Percentiles rank a stretch among this genome's conserved stretches.
These are phyloP conservation scores for Stenchaetothrips biformis DNA, from an alignment of 2,888 invertebrate species.

Conservation along the genomic window DNA sequence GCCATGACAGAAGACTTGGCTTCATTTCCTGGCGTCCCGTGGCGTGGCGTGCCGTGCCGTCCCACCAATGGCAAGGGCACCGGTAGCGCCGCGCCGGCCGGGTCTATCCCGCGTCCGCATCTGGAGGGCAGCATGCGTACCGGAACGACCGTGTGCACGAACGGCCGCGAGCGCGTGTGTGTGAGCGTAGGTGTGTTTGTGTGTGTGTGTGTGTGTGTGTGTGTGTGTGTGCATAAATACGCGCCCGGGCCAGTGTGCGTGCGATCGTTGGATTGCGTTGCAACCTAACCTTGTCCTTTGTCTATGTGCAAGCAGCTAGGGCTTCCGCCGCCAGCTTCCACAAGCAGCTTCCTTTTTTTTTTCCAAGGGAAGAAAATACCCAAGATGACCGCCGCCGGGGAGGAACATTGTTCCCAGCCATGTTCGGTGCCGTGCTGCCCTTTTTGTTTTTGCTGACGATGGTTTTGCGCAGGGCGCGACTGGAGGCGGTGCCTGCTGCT, in stretches of 20 bases:
- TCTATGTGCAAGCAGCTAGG: too few relatives aligned
- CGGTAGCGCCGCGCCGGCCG: background rate
- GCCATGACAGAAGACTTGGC: too few relatives aligned
- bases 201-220: background rate
- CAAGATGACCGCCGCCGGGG: too few relatives aligned
- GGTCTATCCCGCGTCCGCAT: background rate
- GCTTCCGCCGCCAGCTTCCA: too few relatives aligned
- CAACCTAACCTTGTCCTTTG: too few relatives aligned
- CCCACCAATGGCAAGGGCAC: background rate
- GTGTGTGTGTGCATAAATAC: background rate
- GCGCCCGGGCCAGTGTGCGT: background rate
- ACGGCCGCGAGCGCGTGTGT: background rate
- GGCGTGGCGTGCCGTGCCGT: background rate
- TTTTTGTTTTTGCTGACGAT: too few relatives aligned
- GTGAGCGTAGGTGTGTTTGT: background rate
- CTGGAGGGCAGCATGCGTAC: background rate
- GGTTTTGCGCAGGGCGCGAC: background rate
- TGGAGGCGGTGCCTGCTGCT: constrained; percentile 16
- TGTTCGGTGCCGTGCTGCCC: too few relatives aligned
- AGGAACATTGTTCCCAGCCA: too few relatives aligned
- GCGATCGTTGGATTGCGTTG: too few relatives aligned
- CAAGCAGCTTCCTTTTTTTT: too few relatives aligned
- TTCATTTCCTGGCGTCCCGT: background rate
- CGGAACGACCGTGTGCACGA: background rate
- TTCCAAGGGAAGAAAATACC: too few relatives aligned